Evolutionary conservation across 2,888 invertebrate genomes (phyloP).

Genomic region (Bombyx huttoni): DNA sequence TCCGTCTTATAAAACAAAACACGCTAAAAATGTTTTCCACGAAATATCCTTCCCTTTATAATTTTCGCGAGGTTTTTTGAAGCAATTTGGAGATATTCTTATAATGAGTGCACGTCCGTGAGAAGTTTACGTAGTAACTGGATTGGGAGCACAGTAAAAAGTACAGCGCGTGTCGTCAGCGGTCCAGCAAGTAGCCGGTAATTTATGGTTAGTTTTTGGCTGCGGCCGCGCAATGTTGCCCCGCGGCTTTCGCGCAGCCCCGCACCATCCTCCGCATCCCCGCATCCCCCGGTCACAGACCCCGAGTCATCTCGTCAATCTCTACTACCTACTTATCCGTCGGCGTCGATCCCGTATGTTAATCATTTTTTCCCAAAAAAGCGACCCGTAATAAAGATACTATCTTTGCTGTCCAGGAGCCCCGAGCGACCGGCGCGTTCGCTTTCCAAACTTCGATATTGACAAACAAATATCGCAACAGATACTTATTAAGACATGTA

Average conservation of each 20-base stretch:
- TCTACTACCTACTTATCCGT: conserved; percentile 62
- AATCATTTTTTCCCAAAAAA: conserved; percentile 63
- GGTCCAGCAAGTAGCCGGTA: conserved; percentile 65
- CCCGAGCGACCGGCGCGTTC: conserved; percentile 17
- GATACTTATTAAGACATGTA: conserved; percentile 55
- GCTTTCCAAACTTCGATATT: conserved; percentile 56
- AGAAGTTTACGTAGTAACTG: conserved; percentile 65
- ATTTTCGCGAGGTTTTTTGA: conserved; percentile 46
- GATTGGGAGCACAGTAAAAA: conserved; percentile 50
- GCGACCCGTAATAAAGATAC: conserved; percentile 51
- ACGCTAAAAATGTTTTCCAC: conserved; percentile 28
- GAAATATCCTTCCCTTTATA: conserved; percentile 38
- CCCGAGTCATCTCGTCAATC: conserved; percentile 64
- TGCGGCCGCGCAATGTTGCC: conserved; percentile 63
- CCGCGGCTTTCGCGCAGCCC: conserved; percentile 55
- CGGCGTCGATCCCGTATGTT: conserved; percentile 59
- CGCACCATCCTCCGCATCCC: conserved; percentile 21
- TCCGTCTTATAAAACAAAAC: conserved; percentile 17
- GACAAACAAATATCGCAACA: conserved; percentile 61
- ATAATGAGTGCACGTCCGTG: conserved; percentile 56
- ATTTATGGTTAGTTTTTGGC: conserved; percentile 74
- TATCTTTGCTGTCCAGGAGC: conserved; percentile 41
- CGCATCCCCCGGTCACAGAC: conserved; percentile 58
- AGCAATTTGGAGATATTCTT: conserved; percentile 52
- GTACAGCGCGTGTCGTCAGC: conserved; percentile 56